Conservation (phyloP, 2,888 invertebrate genomes). For the Sicus ferrugineus region DNA sequence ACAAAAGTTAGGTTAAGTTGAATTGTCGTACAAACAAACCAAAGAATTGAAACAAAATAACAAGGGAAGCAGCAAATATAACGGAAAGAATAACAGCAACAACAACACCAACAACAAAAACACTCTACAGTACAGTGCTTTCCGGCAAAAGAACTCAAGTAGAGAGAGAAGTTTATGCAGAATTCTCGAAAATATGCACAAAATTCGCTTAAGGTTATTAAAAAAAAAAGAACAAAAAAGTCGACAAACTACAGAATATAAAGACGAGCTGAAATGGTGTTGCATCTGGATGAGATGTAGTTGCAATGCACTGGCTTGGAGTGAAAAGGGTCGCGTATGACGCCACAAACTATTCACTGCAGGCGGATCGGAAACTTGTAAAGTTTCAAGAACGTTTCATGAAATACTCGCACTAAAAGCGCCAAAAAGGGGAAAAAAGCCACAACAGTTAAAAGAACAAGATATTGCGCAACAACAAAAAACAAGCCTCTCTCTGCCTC, state of each 20-base stretch:
- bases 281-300: neutral
- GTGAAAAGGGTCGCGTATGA: neutral
- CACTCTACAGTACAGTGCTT: neutral
- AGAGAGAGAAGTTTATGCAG: no score
- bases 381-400: neutral
- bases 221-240: neutral
- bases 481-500: neutral
- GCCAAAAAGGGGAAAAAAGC: neutral
- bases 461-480: neutral
- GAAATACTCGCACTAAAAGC: neutral
- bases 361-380: no score
- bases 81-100: neutral
- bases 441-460: neutral
- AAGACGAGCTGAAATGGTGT: no score
- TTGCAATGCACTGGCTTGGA: no score
- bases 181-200: neutral
- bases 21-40: neutral
- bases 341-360: no score
- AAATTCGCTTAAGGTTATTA: neutral
- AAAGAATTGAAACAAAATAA: neutral
- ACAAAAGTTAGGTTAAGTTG: no score
- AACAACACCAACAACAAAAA: slow-evolving; percentile 7
- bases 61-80: neutral
- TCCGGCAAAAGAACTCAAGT: no score
- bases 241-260: neutral